Evolutionary conservation across 2,888 invertebrate species (phyloP).

Genomic region (Cosmia pyralina): DNA sequence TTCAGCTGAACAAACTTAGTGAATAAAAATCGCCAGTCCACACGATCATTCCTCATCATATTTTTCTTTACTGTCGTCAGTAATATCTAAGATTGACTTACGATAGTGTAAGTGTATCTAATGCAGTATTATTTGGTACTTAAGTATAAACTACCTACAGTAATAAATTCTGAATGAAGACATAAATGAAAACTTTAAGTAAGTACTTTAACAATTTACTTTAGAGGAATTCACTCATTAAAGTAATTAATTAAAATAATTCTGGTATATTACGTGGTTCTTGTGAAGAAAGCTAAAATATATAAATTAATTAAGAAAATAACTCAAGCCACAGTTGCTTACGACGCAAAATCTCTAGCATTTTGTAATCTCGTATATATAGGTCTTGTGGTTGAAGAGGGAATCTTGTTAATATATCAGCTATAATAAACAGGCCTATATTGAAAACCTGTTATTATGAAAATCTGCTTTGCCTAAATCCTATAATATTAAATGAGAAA

Average conservation of each 20-base stretch:
- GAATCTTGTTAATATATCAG: background rate
- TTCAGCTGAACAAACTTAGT: background rate
- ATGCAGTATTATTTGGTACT: background rate
- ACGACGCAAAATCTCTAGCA: constrained; percentile 8
- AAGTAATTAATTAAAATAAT: constrained; percentile 30
- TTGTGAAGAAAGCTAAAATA: constrained; percentile 9
- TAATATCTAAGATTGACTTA: background rate
- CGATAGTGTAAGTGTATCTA: too few species aligned
- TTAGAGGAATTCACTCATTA: constrained; percentile 4
- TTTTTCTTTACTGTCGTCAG: background rate
- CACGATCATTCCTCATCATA: background rate
- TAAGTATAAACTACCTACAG: background rate
- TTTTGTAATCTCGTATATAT: constrained; percentile 32
- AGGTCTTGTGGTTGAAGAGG: constrained; percentile 1
- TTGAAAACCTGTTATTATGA: background rate
- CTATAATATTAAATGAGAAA: too few species aligned
- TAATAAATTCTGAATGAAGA: background rate
- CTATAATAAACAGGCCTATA: background rate
- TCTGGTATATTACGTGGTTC: constrained; percentile 8
- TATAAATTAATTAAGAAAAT: constrained; percentile 44
- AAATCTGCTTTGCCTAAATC: background rate
- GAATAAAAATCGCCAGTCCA: too few species aligned
- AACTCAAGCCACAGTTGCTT: constrained; percentile 21
- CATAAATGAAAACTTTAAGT: background rate
- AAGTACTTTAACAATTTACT: constrained; percentile 2